Conservation (phyloP, 2,888 invertebrate genomes). For the Digitonthophagus gazella region DNA sequence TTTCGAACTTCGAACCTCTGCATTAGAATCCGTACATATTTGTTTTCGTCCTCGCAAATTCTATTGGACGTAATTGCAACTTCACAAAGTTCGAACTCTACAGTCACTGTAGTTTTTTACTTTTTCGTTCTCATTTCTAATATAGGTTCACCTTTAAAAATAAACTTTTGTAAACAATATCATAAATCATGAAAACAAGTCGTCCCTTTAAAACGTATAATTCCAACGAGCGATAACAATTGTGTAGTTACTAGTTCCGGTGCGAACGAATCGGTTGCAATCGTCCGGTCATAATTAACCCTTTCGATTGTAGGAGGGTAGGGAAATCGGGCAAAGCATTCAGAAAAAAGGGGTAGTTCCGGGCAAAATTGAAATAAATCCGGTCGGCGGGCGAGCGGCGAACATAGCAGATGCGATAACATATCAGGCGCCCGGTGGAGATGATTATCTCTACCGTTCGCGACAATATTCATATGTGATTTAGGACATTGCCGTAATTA, state of each 20-base stretch:
- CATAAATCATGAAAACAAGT: not conserved
- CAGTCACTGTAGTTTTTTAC: no score
- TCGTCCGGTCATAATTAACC: conserved; percentile 10
- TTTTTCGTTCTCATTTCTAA: no score
- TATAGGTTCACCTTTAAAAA: no score
- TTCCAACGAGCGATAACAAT: not conserved
- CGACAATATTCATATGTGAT: conserved; percentile 48
- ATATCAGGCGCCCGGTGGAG: conserved; percentile 39
- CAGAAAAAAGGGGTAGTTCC: conserved; percentile 2
- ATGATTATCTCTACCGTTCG: conserved; percentile 37
- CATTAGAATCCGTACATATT: conserved; percentile 17
- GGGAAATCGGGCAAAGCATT: no score
- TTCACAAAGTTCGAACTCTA: not conserved
- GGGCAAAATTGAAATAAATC: conserved; percentile 13
- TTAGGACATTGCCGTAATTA: conserved; percentile 48
- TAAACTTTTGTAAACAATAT: no score
- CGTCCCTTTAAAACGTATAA: not conserved
- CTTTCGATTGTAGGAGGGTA: not conserved
- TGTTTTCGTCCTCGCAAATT: not conserved
- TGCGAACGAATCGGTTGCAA: conserved; percentile 8
- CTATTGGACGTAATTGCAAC: not conserved
- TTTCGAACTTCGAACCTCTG: conserved; percentile 3
- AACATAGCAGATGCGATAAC: conserved; percentile 32
- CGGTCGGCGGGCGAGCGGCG: conserved; percentile 16
- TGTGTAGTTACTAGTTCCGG: not conserved